A percentile compares a stretch with the other conserved stretches of the same genome.
phyloP scores from a whole-genome alignment of 2,113 vertebrate species.

The Procavia capensis region DNA sequence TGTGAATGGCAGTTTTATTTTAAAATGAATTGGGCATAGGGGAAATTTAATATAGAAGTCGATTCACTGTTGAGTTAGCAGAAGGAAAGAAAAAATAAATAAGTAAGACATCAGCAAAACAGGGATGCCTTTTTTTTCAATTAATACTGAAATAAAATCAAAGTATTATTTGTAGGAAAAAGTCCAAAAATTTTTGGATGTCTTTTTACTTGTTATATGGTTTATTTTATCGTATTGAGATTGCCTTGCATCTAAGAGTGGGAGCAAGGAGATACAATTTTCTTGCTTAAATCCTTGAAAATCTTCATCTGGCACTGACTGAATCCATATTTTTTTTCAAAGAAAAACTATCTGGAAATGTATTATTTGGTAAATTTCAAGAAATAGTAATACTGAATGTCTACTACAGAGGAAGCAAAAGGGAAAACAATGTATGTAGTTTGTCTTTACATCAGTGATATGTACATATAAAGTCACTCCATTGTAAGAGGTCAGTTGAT shows the following conservation, averaged over 20 bases:
- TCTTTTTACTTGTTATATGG: background rate
- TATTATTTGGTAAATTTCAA: background rate
- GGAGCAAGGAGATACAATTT: background rate
- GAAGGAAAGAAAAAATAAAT: background rate
- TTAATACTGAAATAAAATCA: background rate
- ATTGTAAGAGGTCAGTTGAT: background rate
- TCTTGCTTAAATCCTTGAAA: conserved; percentile 4
- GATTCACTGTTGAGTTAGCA: background rate
- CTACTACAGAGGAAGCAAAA: background rate
- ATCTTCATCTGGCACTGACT: background rate
- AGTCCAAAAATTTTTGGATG: background rate
- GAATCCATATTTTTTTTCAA: background rate
- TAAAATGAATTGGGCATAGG: conserved; percentile 23
- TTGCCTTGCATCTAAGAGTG: background rate
- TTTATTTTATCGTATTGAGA: background rate
- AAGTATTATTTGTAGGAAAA: background rate
- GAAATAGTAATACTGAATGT: background rate
- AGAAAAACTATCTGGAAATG: background rate
- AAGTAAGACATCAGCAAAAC: background rate
- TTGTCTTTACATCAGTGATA: background rate
- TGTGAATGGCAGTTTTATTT: conserved; percentile 4
- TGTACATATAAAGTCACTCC: background rate
- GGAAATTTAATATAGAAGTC: background rate
- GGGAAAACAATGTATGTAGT: background rate
- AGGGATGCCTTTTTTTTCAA: background rate